Base-by-base conservation (phyloP, 2,888 invertebrate species). In the Melieria picta region DNA sequence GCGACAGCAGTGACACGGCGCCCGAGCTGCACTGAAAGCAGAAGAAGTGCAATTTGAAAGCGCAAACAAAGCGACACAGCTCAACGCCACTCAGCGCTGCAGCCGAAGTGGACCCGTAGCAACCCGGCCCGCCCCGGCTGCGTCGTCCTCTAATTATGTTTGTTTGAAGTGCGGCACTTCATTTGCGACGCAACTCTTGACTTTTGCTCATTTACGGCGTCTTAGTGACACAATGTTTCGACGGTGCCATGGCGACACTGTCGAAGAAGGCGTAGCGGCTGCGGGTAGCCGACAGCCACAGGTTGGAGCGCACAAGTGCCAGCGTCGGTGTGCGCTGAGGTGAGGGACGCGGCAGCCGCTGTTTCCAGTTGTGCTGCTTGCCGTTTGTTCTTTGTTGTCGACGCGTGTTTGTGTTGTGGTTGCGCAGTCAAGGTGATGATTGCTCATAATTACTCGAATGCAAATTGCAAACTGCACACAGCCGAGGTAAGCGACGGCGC, bases 351-450 rank as follows among this genome's bases (percentile, higher is more conserved):
- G 46, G 69, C 56, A 62, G 62, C 11, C 69, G 50, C 47, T 65
- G 61, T 64, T 56, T 55, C 58, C 48, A 52, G 7, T 50, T 10
- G 7, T n/a, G 7, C 50, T 30, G n/a, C 46, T 58, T 7, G 48
- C 13, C 5, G 52, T 65, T 46, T n/a, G 16, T 52, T 52, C 48
- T 10, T 16, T 16, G 4, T 11, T 70, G 43, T 50, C 11, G 46
- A 45, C 55, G n/a, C 42, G 16, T 30, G 42, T 60, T 52, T 5
- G 43, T 43, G 56, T 73, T 75, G 72, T 72, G 70, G 72, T 71
- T 71, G 72, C 68, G 75, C 72, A 75, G 66, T 75, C 73, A 75
- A 74, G 75, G 74, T 77, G 74, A 76, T 77, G 76, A 77, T 78
- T 76, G 76, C 75, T 77, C 73, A 72, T 76, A 77, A 78, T 78